These are phyloP conservation scores for Calidris pugnax DNA, from an alignment of 2,113 vertebrate species.

Conservation along the genomic window DNA sequence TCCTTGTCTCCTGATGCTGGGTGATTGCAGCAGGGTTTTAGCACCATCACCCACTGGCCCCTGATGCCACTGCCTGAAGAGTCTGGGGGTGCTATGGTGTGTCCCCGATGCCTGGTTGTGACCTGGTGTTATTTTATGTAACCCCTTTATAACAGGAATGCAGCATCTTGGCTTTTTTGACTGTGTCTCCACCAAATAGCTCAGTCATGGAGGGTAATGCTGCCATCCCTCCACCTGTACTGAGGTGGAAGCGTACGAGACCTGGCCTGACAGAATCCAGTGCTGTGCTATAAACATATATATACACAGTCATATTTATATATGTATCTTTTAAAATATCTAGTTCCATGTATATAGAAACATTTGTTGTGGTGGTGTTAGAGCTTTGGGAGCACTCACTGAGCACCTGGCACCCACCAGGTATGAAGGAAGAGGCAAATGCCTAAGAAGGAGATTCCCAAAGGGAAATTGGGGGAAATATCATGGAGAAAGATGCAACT, in stretches of 20 bases:
- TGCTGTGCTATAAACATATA: accelerated
- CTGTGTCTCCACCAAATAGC: neutral
- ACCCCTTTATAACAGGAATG: neutral
- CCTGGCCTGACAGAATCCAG: neutral
- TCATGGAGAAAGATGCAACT: neutral
- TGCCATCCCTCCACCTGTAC: accelerated
- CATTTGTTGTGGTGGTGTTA: neutral
- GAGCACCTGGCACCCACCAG: neutral
- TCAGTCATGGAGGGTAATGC: accelerated
- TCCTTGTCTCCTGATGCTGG: neutral
- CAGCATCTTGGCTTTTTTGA: neutral
- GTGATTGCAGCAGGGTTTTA: neutral
- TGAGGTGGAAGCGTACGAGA: neutral
- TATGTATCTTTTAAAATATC: neutral
- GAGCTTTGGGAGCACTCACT: neutral
- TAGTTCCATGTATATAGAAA: neutral
- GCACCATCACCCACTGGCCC: neutral
- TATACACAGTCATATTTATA: neutral
- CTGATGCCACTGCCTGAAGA: neutral
- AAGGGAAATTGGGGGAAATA: neutral
- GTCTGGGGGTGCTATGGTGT: neutral
- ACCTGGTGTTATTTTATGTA: neutral
- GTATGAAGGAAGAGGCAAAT: neutral
- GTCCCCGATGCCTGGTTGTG: neutral
- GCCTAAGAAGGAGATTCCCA: neutral